A percentile compares a stretch with the other conserved stretches of the same genome.
Conservation (phyloP, 2,797 vertebrate species). For the Ctenopoma kingsleyae region DNA sequence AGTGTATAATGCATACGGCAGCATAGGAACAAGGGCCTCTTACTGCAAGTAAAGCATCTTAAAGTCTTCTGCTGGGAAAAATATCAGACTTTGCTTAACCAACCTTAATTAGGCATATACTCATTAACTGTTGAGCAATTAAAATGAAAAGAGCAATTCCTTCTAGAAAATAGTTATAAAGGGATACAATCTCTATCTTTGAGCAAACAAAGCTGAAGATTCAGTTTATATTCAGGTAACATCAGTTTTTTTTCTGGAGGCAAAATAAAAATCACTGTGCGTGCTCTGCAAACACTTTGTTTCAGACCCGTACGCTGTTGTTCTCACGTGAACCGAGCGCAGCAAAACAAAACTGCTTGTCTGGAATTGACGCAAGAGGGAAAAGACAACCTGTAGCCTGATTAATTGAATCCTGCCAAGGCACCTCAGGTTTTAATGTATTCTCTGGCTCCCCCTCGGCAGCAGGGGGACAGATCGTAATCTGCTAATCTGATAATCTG, state of each 20-base stretch:
- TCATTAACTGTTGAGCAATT: conserved; percentile 60
- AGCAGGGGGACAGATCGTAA: conserved; percentile 75
- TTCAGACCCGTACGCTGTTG: conserved; percentile 56
- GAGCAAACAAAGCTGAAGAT: conserved; percentile 51
- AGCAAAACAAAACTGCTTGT: conserved; percentile 48
- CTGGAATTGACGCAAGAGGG: conserved; percentile 51
- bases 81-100: conserved; percentile 55
- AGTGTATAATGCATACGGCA: background rate
- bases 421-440: conserved; percentile 76
- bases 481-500: conserved; percentile 86
- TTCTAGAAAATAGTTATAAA: conserved; percentile 32
- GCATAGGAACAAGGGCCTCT: conserved; percentile 1
- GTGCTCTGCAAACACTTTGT: conserved; percentile 45
- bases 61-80: conserved; percentile 34
- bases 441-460: conserved; percentile 71
- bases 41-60: conserved; percentile 14
- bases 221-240: conserved; percentile 50
- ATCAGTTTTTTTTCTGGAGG: conserved; percentile 50
- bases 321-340: conserved; percentile 49
- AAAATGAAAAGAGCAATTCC: conserved; percentile 52
- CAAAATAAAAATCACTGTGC: conserved; percentile 40
- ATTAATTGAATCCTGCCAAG: conserved; percentile 81
- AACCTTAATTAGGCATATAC: conserved; percentile 59
- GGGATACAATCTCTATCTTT: conserved; percentile 35
- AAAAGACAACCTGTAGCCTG: conserved; percentile 71